A percentile compares a stretch with the other conserved stretches of the same genome.
These are phyloP conservation scores for Vipera ursinii DNA, from an alignment of 2,797 vertebrate species.

Conservation along the genomic window DNA sequence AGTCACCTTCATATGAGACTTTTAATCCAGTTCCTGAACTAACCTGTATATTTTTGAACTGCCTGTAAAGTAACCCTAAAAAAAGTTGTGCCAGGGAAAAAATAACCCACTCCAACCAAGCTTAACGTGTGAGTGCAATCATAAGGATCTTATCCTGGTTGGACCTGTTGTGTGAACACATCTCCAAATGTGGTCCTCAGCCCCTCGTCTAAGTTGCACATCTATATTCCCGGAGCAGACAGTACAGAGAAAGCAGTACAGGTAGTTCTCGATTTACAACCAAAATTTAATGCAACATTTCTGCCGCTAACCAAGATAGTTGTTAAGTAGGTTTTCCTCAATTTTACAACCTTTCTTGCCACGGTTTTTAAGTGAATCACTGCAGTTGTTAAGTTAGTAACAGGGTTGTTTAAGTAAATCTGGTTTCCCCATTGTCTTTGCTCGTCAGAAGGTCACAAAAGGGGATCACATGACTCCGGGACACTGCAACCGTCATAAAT, in stretches of 20 bases:
- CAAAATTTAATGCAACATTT: too few relatives aligned
- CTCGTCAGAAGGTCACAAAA: neutral
- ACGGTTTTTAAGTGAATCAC: neutral
- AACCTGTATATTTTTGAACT: neutral
- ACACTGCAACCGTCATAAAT: neutral
- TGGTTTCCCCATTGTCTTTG: neutral
- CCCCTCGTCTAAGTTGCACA: neutral
- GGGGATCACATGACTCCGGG: fast-evolving
- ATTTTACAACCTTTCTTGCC: neutral
- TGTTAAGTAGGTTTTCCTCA: neutral
- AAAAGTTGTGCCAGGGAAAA: neutral
- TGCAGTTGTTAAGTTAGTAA: neutral
- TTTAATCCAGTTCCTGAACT: neutral
- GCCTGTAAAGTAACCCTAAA: neutral
- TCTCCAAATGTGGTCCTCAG: too few relatives aligned
- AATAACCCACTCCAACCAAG: neutral
- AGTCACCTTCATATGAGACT: neutral
- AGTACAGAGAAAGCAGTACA: neutral
- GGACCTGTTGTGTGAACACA: neutral
- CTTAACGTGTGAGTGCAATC: neutral
- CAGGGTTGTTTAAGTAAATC: neutral
- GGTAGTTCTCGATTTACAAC: neutral
- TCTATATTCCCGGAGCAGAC: too few relatives aligned
- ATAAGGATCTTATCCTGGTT: neutral
- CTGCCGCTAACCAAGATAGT: neutral